Evolutionary conservation across 2,888 invertebrate genomes (phyloP).

Genomic region (Synanthedon myopaeformis): DNA sequence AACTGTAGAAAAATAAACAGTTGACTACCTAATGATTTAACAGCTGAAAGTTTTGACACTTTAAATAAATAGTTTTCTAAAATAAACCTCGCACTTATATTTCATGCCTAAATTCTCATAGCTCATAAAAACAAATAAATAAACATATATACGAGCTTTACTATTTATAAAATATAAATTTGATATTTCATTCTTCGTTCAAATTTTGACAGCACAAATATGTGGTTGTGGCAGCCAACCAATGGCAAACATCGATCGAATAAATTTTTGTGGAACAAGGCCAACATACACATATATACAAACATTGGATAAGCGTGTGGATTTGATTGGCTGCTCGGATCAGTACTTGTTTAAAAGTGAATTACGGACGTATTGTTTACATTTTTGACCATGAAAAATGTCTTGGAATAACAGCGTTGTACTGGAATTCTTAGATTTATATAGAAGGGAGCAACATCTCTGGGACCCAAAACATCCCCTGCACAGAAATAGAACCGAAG

Average conservation of each 20-base stretch:
- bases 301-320: slow-evolving; percentile 35
- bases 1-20: no score
- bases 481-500: slow-evolving; percentile 43
- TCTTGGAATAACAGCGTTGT: slow-evolving; percentile 47
- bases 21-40: no score
- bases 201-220: slow-evolving; percentile 7
- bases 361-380: slow-evolving; percentile 12
- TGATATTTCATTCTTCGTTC: background rate
- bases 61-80: no score
- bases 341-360: slow-evolving; percentile 18
- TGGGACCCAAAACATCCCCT: slow-evolving; percentile 54
- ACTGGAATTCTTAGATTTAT: slow-evolving; percentile 50
- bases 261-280: slow-evolving; percentile 39
- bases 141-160: no score
- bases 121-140: no score
- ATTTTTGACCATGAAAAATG: slow-evolving; percentile 15
- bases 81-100: no score
- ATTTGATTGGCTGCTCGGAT: slow-evolving; percentile 29
- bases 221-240: slow-evolving; percentile 19
- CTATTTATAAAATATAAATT: background rate
- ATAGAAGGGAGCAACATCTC: slow-evolving; percentile 41
- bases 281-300: slow-evolving; percentile 35
- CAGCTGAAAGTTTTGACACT: no score
- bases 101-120: no score
- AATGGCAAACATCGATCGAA: slow-evolving; percentile 30